Conservation (phyloP, 2,113 vertebrate species). For the Campylomormyrus numenius region DNA sequence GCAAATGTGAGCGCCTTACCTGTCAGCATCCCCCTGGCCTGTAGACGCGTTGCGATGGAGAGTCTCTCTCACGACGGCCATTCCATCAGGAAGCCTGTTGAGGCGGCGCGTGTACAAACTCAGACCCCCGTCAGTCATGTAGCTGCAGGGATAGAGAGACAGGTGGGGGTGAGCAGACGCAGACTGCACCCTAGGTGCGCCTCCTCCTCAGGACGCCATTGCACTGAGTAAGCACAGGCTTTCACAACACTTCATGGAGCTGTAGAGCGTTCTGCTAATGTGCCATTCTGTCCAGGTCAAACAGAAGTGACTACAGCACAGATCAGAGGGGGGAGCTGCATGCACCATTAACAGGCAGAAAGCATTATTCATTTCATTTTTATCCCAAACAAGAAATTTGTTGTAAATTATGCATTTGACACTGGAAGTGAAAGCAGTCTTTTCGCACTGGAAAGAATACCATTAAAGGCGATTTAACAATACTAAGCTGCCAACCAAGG, state of each 20-base stretch:
- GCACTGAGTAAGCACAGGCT: not conserved
- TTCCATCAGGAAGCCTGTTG: slow-evolving; percentile 85
- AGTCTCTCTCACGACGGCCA: slow-evolving; percentile 85
- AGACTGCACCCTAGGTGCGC: not conserved
- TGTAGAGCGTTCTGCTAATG: not conserved
- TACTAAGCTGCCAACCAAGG: not conserved
- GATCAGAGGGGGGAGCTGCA: not conserved
- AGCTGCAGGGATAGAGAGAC: slow-evolving; percentile 57
- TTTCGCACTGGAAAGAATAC: not conserved
- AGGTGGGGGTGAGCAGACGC: not conserved
- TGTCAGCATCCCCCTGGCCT: slow-evolving; percentile 90
- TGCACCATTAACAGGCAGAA: not conserved
- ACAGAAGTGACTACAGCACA: not conserved
- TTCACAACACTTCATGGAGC: not conserved
- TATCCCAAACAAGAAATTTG: not conserved
- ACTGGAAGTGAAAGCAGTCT: not conserved
- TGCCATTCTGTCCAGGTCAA: not conserved
- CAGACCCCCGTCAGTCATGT: slow-evolving; percentile 91
- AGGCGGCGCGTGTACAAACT: slow-evolving; percentile 85
- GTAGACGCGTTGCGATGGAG: slow-evolving; percentile 74
- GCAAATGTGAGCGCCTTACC: slow-evolving; percentile 54
- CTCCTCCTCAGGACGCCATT: too few species aligned
- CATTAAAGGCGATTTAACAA: not conserved
- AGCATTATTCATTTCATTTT: not conserved
- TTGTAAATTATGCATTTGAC: not conserved